Evolutionary conservation across 1,140 invertebrate genomes (phyloP).

Genomic region (Arctopsyche grandis): DNA sequence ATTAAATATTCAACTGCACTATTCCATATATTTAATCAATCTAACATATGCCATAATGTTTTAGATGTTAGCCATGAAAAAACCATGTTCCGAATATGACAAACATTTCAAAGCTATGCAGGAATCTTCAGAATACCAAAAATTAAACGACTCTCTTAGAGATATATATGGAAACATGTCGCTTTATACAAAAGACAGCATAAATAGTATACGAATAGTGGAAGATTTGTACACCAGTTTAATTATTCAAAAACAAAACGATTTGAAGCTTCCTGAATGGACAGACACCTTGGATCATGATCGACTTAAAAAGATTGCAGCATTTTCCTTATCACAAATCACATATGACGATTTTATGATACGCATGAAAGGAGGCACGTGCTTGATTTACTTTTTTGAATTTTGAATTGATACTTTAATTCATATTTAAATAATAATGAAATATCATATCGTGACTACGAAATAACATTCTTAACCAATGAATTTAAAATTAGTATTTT

Average conservation of each 20-base stretch:
- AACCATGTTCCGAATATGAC: slow-evolving; percentile 72
- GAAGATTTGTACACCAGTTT: slow-evolving; percentile 81
- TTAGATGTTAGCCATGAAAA: slow-evolving; percentile 72
- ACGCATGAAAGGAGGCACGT: slow-evolving; percentile 75
- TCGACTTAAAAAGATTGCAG: slow-evolving; percentile 73
- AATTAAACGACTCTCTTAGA: slow-evolving; percentile 67
- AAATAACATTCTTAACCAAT: too few species aligned
- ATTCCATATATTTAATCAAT: slow-evolving; percentile 39
- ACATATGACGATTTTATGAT: slow-evolving; percentile 77
- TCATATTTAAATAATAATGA: too few species aligned
- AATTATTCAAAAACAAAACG: slow-evolving; percentile 74
- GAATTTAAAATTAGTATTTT: too few species aligned
- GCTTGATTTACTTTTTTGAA: not conserved
- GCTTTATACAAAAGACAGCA: slow-evolving; percentile 72
- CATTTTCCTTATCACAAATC: slow-evolving; percentile 75
- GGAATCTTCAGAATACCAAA: slow-evolving; percentile 66
- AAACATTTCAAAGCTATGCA: slow-evolving; percentile 67
- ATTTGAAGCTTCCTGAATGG: slow-evolving; percentile 77
- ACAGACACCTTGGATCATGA: slow-evolving; percentile 75
- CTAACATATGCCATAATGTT: slow-evolving; percentile 44
- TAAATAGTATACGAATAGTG: slow-evolving; percentile 73
- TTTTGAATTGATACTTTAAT: too few species aligned
- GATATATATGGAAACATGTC: slow-evolving; percentile 74
- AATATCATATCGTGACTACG: too few species aligned
- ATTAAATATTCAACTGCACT: slow-evolving; percentile 35